Evolutionary conservation across 2,888 invertebrate genomes (phyloP), one percentile per base, ranked within the genome.

Genomic region (Andrena trimmerana): DNA sequence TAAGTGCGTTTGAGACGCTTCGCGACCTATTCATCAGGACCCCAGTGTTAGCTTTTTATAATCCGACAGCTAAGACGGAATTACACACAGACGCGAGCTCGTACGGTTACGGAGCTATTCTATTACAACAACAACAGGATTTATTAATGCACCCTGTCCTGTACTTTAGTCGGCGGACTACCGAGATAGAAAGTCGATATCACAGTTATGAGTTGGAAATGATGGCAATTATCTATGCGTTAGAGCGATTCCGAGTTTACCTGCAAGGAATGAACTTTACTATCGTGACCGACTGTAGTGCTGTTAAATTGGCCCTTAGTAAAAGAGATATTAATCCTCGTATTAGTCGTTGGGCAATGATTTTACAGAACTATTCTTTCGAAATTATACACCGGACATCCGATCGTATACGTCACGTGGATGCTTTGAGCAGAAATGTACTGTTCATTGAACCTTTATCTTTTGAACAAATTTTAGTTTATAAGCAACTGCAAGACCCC

Each of bases 181-280:
- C 70, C 1, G 54, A 48, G 0, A 16, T 16, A 0, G 66, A 76
- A 48, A 62, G 54, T 16, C 42, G 63, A 20, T 74, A 79, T 10
- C 75, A 71, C 13, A 79, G 66, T 13, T 79, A 70, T 24, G 75
- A 79, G 20, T 6, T 79, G 0, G 70, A 70, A 24, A 77, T 50
- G 10, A n/a, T 77, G 48, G 59, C 66, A 1, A 75, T 76, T 10
- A 29, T 80, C 4, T 76, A 70, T 62, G 75, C 75, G 2, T 27
- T 80, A 4, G 75, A 80, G 6, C 52, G 69, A 50, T 50, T 50
- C 6, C 50, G n/a, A 16, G 50, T 50, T 2, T 50, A 50, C n/a
- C 5, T 50, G n/a, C 13, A n/a, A n/a, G 50, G 50, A 1, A 50
- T 50, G n/a, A 4, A 16, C 1, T 50, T n/a, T 50, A n/a, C n/a